Evolutionary conservation across 1,140 invertebrate species (phyloP), one percentile per base, ranked within the genome.

Genomic region (Pteromalus puparum): DNA sequence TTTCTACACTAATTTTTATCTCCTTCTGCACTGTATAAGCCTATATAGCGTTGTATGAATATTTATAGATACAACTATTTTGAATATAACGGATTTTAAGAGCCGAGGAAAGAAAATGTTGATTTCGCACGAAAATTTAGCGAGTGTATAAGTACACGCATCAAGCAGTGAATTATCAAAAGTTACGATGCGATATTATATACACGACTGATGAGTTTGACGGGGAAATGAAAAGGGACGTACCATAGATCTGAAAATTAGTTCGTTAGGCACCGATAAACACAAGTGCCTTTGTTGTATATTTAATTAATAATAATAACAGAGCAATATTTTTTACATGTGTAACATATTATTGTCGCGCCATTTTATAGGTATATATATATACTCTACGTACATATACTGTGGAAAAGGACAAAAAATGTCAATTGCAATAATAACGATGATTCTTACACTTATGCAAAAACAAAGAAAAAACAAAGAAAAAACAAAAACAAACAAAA

Each of bases 311-410:
- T 61, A 46, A 79, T 38, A 46, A 79, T 26, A 61, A 70, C 24
- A 73, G 21, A 83, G 21, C 42, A 79, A 83, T 83, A 83, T 83
- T 83, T 74, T 83, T 78, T 78, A 79, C 28, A 77, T 83, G 42
- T 68, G n/a, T 77, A 83, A 30, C 7, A 76, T 70, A 70, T 70
- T 65, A 77, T 70, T 65, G 18, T 38, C 38, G 30, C 67, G 46
- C 30, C 7, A 30, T 65, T 48, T 42, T 61, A n/a, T 72, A 74
- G 13, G n/a, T 77, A 76, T 53, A 80, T 24, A 42, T 74, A 74
- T n/a, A 30, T 34, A 28, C 30, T 34, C 15, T 73, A 68, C 21
- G 67, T 24, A 70, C 24, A 42, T 18, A 21, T 30, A 72, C 42
- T 42, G 75, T 42, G 73, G 42, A 70, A 67, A 73, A 18, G 46